These are phyloP conservation scores for Drosophila histrio DNA, from an alignment of 2,888 invertebrate species.

Conservation along the genomic window DNA sequence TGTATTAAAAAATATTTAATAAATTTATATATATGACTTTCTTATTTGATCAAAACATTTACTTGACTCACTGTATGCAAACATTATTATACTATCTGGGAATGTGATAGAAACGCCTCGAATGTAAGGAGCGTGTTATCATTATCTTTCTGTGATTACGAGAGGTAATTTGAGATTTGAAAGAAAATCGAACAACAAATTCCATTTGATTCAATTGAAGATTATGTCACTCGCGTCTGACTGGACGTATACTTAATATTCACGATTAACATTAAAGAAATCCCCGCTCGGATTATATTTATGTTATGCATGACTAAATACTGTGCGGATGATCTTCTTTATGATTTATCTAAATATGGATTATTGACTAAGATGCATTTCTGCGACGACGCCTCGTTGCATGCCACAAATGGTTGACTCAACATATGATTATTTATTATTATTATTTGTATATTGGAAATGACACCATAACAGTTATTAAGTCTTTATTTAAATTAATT, in stretches of 20 bases:
- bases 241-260: slow-evolving; percentile 5
- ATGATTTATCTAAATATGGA: not conserved
- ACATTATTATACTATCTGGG: slow-evolving; percentile 8
- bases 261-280: not conserved
- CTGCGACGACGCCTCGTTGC: not conserved
- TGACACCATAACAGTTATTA: slow-evolving; percentile 70
- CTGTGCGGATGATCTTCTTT: not conserved
- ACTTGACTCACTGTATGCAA: too few relatives aligned
- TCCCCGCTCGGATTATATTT: not conserved
- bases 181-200: slow-evolving; percentile 22
- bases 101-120: slow-evolving; percentile 37
- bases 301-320: slow-evolving; percentile 14
- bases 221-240: slow-evolving; percentile 3
- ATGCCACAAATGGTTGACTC: not conserved
- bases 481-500: slow-evolving; percentile 76
- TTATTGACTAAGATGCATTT: not conserved
- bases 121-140: slow-evolving; percentile 45
- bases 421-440: not conserved
- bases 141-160: slow-evolving; percentile 8
- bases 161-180: slow-evolving; percentile 22
- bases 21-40: too few relatives aligned
- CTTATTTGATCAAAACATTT: too few relatives aligned
- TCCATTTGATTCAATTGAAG: slow-evolving; percentile 23
- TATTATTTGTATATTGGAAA: slow-evolving; percentile 7
- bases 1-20: too few relatives aligned